These are phyloP conservation scores for Streblospio benedicti DNA, from an alignment of 1,140 invertebrate species.

Conservation along the genomic window DNA sequence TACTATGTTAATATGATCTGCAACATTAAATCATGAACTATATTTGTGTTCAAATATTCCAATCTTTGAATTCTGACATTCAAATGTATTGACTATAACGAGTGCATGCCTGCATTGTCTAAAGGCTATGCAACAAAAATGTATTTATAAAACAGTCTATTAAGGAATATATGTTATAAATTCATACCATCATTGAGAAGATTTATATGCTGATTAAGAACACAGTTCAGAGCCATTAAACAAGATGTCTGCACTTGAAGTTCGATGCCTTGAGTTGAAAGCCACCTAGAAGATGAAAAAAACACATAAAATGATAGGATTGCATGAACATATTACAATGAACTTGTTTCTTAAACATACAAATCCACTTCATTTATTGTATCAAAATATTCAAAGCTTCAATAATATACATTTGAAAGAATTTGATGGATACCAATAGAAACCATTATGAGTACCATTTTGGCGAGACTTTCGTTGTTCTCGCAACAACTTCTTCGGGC, in stretches of 20 bases:
- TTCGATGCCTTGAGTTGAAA: neutral
- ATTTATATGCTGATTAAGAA: neutral
- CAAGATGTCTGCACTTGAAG: neutral
- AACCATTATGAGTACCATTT: too few relatives aligned
- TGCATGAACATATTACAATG: too few relatives aligned
- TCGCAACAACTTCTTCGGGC: too few relatives aligned
- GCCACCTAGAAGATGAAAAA: neutral
- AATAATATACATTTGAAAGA: too few relatives aligned
- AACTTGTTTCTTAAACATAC: too few relatives aligned
- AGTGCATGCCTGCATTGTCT: neutral
- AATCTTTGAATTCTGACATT: neutral
- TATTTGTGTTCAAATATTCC: neutral
- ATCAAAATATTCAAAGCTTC: too few relatives aligned
- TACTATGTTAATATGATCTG: neutral
- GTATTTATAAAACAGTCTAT: too few relatives aligned
- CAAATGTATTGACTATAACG: neutral
- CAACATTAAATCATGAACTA: neutral
- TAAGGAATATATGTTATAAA: neutral
- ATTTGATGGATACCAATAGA: too few relatives aligned
- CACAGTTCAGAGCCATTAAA: neutral
- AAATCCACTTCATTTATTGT: too few relatives aligned
- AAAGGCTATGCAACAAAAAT: too few relatives aligned
- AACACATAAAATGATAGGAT: neutral
- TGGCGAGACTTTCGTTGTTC: too few relatives aligned
- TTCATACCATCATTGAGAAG: neutral